Evolutionary conservation across 1,140 invertebrate species (phyloP), one percentile per base, ranked within the genome.

Genomic region (Asobara japonica): DNA sequence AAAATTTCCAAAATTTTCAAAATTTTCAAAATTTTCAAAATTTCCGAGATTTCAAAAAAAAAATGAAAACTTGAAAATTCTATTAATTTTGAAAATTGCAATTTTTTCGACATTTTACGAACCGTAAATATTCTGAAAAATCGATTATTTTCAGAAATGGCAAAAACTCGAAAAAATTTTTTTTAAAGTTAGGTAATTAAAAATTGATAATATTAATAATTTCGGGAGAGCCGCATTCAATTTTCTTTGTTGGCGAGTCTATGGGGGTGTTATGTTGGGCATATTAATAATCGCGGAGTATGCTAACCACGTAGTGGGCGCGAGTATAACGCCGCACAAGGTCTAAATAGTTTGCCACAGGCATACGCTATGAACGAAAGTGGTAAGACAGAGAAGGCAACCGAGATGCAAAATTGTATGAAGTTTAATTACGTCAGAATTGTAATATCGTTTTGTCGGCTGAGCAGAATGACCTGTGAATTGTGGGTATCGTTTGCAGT

Each of bases 181-280:
- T n/a, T n/a, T n/a, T n/a, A n/a, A n/a, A n/a, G n/a, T n/a, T n/a
- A n/a, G 56, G 30, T 27, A 61, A 61, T 27, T 61, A 61, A 27
- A 27, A 27, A 61, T 27, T 20, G 20, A 61, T 27, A 61, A 20
- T 61, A 61, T 29, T 11, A 61, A 22, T 11, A 8, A 38, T 36
- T 27, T 8, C 22, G 30, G 22, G 30, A 11, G 20, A 65, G 61
- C 48, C 74, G 75, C 74, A 79, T 81, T 80, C 79, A 78, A 78
- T 80, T 77, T 79, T 80, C 73, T 82, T 82, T 79, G 78, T 82
- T 68, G 79, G 71, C 56, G 73, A 79, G 79, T 79, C 79, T 74
- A 75, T 72, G 41, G n/a, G 31, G 48, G 51, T 51, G 16, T 79
- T 80, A 77, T 76, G 74, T 71, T 68, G 22, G 33, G 74, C 76